Base-by-base conservation (phyloP, 2,797 vertebrate species). In the Allobates femoralis region DNA sequence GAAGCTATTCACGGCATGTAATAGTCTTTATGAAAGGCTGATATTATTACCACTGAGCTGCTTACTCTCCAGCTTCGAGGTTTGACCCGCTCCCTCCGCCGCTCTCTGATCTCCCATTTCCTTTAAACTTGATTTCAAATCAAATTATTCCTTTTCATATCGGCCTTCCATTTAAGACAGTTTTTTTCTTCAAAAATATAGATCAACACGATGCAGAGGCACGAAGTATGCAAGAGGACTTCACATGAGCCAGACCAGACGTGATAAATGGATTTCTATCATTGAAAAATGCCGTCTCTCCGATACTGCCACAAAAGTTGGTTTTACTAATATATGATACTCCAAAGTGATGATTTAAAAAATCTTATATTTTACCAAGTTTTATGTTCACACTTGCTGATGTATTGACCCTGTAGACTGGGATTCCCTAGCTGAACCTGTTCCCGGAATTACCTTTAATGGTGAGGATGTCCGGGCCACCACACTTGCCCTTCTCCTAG, bases 1-100 rank as follows among this genome's bases (percentile, higher is more conserved):
- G 81, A 56, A 74, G 51, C n/a, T 51, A 28, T 66, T 84, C 28
- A 18, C 62, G 26, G 62, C 21, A 77, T 55, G 30, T 78, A 53
- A 62, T 84, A 21, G 28, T 66, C 30, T 84, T 64, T 62, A 32
- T 78, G 46, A 32, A 60, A 64, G 28, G 32, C 60, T 64, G 32
- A 80, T 66, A 66, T 80, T 66, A 66, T 80, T 80, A 80, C 78
- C 10, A 34, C 53, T 5, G 53, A 73, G 32, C 81, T 56, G 30
- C 51, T 71, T 83, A 73, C 23, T 67, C 53, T 83, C 32, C 80
- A 56, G 80, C 80, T 82, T 82, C 67, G 56, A 74, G 71, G 81
- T 56, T 23, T 83, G 81, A 83, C 81, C 80, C 28, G 51, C 51
- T 56, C 28, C 30, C 66, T 5, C 26, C 18, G 32, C 32, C 7